phyloP scores from a whole-genome alignment of 1,140 invertebrate species.

The Zaprionus camerounensis region DNA sequence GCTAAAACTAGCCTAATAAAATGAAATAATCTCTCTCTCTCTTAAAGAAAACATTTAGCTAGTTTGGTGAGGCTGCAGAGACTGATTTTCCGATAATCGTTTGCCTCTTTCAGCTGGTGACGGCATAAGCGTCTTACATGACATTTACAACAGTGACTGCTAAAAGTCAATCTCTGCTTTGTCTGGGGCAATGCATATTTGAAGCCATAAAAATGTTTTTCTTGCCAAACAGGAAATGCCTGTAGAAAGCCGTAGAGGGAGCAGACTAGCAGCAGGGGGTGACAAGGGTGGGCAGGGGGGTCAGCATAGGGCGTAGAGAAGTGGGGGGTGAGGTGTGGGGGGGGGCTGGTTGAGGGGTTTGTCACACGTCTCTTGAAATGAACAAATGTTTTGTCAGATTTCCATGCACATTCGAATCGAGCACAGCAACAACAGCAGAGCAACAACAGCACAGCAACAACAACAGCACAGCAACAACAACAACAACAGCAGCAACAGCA shows the following conservation, averaged over 20 bases:
- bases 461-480: slow-evolving; percentile 16
- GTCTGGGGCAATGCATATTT: slow-evolving; percentile 60
- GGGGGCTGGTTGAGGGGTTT: slow-evolving; percentile 22
- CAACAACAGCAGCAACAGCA: not conserved
- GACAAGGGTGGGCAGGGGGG: not conserved
- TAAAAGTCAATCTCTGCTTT: slow-evolving; percentile 78
- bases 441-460: slow-evolving; percentile 15
- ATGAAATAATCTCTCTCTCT: not conserved
- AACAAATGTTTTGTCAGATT: slow-evolving; percentile 56
- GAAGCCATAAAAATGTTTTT: slow-evolving; percentile 75
- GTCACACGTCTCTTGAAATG: slow-evolving; percentile 51
- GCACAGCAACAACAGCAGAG: slow-evolving; percentile 25
- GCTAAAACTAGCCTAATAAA: not conserved
- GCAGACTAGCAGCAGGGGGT: not conserved
- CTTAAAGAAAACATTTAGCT: not conserved
- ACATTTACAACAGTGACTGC: slow-evolving; percentile 66
- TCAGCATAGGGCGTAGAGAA: not conserved
- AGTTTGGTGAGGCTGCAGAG: not conserved
- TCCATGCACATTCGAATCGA: slow-evolving; percentile 16
- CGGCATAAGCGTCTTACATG: slow-evolving; percentile 44
- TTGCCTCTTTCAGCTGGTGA: not conserved
- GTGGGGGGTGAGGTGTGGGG: not conserved
- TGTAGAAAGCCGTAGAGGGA: slow-evolving; percentile 25
- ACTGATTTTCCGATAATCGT: not conserved
- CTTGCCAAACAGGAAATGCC: slow-evolving; percentile 69